Conservation (phyloP, 2,888 invertebrate species). For the Drosophila anomalata region DNA sequence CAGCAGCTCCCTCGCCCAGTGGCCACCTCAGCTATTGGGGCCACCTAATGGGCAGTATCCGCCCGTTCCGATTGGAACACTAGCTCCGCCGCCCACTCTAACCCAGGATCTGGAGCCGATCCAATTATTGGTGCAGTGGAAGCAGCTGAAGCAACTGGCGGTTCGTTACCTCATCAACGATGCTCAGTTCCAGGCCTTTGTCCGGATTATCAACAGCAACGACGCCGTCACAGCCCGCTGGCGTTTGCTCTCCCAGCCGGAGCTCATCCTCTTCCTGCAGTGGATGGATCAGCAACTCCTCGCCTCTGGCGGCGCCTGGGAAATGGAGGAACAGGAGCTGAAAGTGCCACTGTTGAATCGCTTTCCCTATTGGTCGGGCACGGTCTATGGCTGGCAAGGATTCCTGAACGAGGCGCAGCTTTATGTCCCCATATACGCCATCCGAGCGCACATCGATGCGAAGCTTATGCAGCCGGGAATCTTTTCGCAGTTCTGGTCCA, state of each 20-base stretch:
- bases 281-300: slow-evolving; percentile 76
- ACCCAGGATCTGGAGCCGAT: slow-evolving; percentile 69
- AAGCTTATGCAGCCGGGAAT: slow-evolving; percentile 70
- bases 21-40: slow-evolving; percentile 7
- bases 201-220: slow-evolving; percentile 74
- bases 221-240: slow-evolving; percentile 64
- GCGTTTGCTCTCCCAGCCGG: slow-evolving; percentile 76
- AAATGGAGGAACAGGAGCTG: slow-evolving; percentile 67
- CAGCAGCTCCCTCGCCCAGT: slow-evolving; percentile 24
- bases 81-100: slow-evolving; percentile 53
- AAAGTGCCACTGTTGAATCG: slow-evolving; percentile 61
- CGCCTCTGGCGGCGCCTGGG: slow-evolving; percentile 53
- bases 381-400: slow-evolving; percentile 79
- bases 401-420: slow-evolving; percentile 75
- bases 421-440: slow-evolving; percentile 69
- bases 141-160: slow-evolving; percentile 62
- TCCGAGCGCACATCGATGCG: slow-evolving; percentile 66
- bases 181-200: slow-evolving; percentile 78
- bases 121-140: slow-evolving; percentile 60
- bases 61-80: slow-evolving; percentile 2
- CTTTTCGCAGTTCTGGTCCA: slow-evolving; percentile 74
- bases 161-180: slow-evolving; percentile 77
- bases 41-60: neutral
- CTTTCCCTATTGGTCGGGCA: slow-evolving; percentile 64
- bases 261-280: slow-evolving; percentile 64